Evolutionary conservation across 2,888 invertebrate species (phyloP).

Genomic region (Phengaris alcon): DNA sequence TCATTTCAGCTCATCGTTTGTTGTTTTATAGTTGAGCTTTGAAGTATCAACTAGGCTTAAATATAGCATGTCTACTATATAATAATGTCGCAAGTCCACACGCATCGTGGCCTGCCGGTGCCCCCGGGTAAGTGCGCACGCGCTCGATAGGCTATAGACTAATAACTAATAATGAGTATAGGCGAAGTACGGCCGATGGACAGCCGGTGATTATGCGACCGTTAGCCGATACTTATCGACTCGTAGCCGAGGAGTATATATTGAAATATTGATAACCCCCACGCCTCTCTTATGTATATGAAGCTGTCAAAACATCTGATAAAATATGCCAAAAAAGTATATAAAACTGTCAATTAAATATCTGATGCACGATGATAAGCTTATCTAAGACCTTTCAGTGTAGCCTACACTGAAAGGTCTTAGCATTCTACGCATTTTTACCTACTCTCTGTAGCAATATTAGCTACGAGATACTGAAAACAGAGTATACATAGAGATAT

Average conservation of each 20-base stretch:
- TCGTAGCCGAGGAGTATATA: constrained; percentile 30
- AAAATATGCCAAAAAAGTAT: neutral
- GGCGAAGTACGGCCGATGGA: constrained; percentile 39
- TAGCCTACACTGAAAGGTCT: no score
- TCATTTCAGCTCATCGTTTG: no score
- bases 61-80: no score
- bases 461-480: no score
- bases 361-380: neutral
- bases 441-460: no score
- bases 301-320: constrained; percentile 9
- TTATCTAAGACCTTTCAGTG: no score
- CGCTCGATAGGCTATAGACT: constrained; percentile 43
- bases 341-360: neutral
- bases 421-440: no score
- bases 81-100: constrained; percentile 27
- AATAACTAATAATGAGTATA: constrained; percentile 42
- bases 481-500: no score
- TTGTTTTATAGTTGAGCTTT: no score
- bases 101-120: constrained; percentile 31
- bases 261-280: constrained; percentile 37
- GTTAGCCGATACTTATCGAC: constrained; percentile 38
- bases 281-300: constrained; percentile 9
- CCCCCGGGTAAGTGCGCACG: constrained; percentile 42
- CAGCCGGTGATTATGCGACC: constrained; percentile 43
- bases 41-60: no score